phyloP scores from a whole-genome alignment of 2,797 vertebrate species.

The Pipistrellus pipistrellus region DNA sequence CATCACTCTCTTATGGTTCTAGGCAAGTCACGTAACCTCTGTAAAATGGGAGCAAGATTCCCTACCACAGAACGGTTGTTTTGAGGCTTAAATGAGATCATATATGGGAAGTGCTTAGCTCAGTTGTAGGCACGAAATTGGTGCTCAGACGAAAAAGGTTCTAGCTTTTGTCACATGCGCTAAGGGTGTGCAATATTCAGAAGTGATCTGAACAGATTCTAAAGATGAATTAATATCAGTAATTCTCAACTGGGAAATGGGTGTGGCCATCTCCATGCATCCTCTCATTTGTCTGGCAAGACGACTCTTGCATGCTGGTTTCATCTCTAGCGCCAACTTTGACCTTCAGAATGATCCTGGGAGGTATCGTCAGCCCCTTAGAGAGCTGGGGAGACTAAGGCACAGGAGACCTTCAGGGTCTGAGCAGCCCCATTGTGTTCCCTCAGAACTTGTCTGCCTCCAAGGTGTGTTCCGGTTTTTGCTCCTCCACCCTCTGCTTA shows the following conservation, averaged over 20 bases:
- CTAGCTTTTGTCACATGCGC: neutral
- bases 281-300: neutral
- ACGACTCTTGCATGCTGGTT: neutral
- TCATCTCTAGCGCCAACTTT: neutral
- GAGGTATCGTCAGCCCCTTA: neutral
- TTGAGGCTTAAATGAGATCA: neutral
- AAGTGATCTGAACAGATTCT: neutral
- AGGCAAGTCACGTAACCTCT: neutral
- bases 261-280: no score
- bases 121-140: neutral
- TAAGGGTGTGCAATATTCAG: neutral
- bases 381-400: neutral
- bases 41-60: neutral
- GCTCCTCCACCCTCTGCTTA: neutral
- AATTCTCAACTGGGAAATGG: no score
- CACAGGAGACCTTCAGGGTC: neutral
- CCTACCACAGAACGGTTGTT: neutral
- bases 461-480: neutral
- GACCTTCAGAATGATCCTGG: neutral
- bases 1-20: neutral
- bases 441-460: neutral
- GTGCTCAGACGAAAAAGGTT: neutral
- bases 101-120: neutral
- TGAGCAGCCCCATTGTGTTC: neutral
- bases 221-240: neutral